A percentile compares a stretch with the other conserved stretches of the same genome.
These are phyloP conservation scores for Lingula anatina DNA, from an alignment of 2,888 invertebrate genomes.

Conservation along the genomic window DNA sequence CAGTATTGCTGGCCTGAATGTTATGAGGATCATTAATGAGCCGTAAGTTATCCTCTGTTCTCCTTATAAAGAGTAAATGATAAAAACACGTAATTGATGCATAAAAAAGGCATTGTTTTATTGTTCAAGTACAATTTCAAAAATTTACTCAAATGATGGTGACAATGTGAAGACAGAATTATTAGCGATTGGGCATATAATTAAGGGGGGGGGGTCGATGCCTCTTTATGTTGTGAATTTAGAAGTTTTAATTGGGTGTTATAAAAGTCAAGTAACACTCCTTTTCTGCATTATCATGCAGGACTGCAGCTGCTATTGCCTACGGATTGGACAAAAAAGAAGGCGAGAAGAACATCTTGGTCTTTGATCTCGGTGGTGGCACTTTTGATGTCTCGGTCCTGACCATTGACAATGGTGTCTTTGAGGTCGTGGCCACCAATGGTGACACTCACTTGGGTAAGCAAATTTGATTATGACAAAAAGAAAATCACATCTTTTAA, in stretches of 20 bases:
- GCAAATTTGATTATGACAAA: conserved; percentile 4
- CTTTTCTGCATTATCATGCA: too few species aligned
- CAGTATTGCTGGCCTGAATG: conserved; percentile 82
- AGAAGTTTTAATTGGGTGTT: too few species aligned
- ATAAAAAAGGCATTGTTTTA: not conserved
- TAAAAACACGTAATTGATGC: not conserved
- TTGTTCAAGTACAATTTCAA: not conserved
- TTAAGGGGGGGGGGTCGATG: too few species aligned
- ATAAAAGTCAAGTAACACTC: too few species aligned
- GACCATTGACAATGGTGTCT: conserved; percentile 98
- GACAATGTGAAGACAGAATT: not conserved
- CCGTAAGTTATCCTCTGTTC: conserved; percentile 35
- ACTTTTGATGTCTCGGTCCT: conserved; percentile 98
- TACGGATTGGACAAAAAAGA: conserved; percentile 95
- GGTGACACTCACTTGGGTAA: conserved; percentile 89
- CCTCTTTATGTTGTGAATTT: too few species aligned
- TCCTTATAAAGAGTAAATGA: not conserved
- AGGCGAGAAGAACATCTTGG: conserved; percentile 96
- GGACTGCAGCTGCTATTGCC: conserved; percentile 91
- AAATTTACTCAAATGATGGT: not conserved
- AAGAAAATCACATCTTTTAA: too few species aligned
- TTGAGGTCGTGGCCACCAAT: conserved; percentile 80
- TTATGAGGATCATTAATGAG: conserved; percentile 97
- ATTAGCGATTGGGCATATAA: too few species aligned
- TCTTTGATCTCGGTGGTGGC: conserved; percentile 98